Evolutionary conservation across 2,797 vertebrate genomes (phyloP).

Genomic region (Cryptoprocta ferox): DNA sequence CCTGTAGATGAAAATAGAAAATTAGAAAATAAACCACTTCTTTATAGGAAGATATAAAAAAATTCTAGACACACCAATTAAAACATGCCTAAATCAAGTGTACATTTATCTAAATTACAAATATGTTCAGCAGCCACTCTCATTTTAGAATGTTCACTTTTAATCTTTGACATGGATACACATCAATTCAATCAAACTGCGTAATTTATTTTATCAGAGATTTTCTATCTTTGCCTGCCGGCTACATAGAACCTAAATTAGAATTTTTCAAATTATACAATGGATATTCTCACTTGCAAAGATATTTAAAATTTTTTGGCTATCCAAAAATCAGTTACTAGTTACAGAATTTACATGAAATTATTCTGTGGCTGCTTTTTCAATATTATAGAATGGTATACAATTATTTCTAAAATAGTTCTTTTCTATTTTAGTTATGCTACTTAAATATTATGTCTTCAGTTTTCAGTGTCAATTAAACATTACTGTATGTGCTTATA

Average conservation of each 20-base stretch:
- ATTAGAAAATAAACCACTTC: not conserved
- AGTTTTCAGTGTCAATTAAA: slow-evolving; percentile 51
- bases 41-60: not conserved
- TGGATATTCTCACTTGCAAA: slow-evolving; percentile 27
- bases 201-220: not conserved
- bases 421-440: slow-evolving; percentile 56
- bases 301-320: slow-evolving; percentile 57
- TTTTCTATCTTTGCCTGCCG: slow-evolving; percentile 17
- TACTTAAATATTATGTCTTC: slow-evolving; percentile 62
- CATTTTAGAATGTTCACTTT: slow-evolving; percentile 25
- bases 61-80: not conserved
- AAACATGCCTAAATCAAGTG: not conserved
- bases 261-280: slow-evolving; percentile 47
- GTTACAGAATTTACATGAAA: slow-evolving; percentile 58
- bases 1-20: not conserved
- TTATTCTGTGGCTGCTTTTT: slow-evolving; percentile 37
- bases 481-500: slow-evolving; percentile 20
- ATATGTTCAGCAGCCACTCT: not conserved
- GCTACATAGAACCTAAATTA: slow-evolving; percentile 47
- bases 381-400: slow-evolving; percentile 12
- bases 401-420: slow-evolving; percentile 52
- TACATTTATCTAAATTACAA: not conserved
- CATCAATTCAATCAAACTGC: not conserved
- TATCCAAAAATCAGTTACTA: slow-evolving; percentile 27
- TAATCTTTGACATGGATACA: not conserved